These are phyloP conservation scores for Phaethon lepturus DNA, from an alignment of 2,113 vertebrate genomes.

Conservation along the genomic window DNA sequence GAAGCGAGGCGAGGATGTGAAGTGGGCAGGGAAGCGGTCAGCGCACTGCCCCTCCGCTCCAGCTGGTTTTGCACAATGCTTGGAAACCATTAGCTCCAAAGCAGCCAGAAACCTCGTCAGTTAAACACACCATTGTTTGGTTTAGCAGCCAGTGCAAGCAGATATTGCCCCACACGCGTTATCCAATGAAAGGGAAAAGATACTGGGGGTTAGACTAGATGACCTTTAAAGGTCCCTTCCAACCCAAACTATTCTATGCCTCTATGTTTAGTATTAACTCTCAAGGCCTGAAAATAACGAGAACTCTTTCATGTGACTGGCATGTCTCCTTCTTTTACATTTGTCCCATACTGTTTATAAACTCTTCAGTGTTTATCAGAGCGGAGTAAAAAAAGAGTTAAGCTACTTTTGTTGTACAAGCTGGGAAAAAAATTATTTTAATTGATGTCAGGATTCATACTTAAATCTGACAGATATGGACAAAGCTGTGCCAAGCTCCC, in stretches of 20 bases:
- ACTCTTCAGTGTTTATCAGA: not conserved
- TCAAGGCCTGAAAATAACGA: not conserved
- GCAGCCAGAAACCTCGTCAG: not conserved
- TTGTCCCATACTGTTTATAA: not conserved
- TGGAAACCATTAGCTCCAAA: not conserved
- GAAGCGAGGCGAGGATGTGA: accelerated
- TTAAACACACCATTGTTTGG: not conserved
- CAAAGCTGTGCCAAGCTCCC: not conserved
- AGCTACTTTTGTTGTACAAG: not conserved
- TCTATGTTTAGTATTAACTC: not conserved
- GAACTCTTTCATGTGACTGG: not conserved
- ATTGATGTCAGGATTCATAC: not conserved
- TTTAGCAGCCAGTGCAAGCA: not conserved
- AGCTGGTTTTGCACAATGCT: not conserved
- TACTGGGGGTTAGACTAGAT: not conserved
- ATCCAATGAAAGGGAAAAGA: not conserved
- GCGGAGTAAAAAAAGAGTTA: not conserved
- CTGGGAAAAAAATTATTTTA: not conserved
- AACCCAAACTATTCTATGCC: not conserved
- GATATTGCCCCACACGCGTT: not conserved
- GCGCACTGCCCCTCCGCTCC: not conserved
- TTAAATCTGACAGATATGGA: not conserved
- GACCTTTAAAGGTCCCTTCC: not conserved
- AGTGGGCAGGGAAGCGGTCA: not conserved
- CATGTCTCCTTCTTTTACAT: not conserved